Conservation (phyloP, 2,797 vertebrate species). For the Sebastes kiyomatsui region DNA sequence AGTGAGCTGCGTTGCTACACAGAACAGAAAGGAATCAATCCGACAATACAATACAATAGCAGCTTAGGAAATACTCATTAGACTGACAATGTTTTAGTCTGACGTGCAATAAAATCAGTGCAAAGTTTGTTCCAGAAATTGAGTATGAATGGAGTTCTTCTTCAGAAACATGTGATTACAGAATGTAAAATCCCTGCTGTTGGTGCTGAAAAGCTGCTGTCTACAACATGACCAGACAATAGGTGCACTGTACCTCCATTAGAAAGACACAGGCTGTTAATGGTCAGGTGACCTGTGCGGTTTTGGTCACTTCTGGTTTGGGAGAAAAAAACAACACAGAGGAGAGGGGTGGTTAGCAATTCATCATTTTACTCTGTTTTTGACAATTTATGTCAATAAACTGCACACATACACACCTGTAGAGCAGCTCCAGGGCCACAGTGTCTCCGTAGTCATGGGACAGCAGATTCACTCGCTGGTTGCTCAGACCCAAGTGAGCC, state of each 20-base stretch:
- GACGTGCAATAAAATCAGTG: neutral
- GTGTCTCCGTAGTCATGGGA: constrained; percentile 96
- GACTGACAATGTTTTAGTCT: neutral
- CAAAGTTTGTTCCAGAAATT: neutral
- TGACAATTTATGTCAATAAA: neutral
- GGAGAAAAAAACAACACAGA: neutral
- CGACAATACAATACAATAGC: neutral
- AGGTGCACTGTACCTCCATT: constrained; percentile 88
- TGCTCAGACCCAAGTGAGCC: constrained; percentile 85
- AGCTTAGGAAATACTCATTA: neutral
- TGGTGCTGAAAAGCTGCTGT: neutral
- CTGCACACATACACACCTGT: constrained; percentile 78
- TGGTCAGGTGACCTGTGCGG: constrained; percentile 87
- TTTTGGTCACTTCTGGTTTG: constrained; percentile 90
- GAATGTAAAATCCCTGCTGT: neutral
- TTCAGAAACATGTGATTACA: neutral
- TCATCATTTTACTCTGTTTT: neutral
- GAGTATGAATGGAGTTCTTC: neutral
- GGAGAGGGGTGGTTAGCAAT: neutral
- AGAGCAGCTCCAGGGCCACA: constrained; percentile 93
- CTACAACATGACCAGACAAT: neutral
- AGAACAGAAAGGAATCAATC: neutral
- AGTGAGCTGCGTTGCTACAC: no score
- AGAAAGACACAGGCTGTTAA: constrained; percentile 95
- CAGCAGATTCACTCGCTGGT: constrained; percentile 89